Evolutionary conservation across 2,888 invertebrate species (phyloP).

Genomic region (Protodeltote pygarga): DNA sequence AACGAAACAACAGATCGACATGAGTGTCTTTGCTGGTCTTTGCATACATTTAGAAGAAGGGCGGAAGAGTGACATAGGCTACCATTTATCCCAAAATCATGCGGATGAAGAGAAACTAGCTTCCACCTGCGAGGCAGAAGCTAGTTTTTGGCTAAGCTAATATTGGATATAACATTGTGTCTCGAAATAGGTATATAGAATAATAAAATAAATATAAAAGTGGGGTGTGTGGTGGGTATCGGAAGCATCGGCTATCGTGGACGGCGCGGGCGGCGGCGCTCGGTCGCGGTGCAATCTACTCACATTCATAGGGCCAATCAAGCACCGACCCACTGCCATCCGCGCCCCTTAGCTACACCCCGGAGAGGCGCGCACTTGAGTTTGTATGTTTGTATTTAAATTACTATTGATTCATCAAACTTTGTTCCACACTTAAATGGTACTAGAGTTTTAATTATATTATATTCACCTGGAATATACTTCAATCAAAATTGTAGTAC

Average conservation of each 20-base stretch:
- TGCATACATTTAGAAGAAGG: no score
- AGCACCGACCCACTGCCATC: slow-evolving; percentile 79
- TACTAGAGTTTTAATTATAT: no score
- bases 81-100: no score
- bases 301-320: slow-evolving; percentile 86
- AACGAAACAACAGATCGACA: no score
- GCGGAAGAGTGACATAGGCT: no score
- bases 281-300: slow-evolving; percentile 79
- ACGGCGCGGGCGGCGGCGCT: slow-evolving; percentile 28
- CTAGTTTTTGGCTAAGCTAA: no score
- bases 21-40: no score
- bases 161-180: background rate
- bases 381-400: slow-evolving; percentile 4
- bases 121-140: no score
- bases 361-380: slow-evolving; percentile 55
- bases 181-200: slow-evolving; percentile 17
- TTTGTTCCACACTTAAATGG: background rate
- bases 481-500: no score
- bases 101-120: no score
- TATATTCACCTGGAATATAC: no score
- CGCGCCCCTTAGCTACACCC: slow-evolving; percentile 73
- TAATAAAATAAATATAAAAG: slow-evolving; percentile 40
- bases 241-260: slow-evolving; percentile 47
- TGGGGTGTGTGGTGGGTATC: slow-evolving; percentile 37
- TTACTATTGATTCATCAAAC: background rate